These are phyloP conservation scores for Drosophila bocqueti DNA, from an alignment of 1,140 invertebrate genomes.

Conservation along the genomic window DNA sequence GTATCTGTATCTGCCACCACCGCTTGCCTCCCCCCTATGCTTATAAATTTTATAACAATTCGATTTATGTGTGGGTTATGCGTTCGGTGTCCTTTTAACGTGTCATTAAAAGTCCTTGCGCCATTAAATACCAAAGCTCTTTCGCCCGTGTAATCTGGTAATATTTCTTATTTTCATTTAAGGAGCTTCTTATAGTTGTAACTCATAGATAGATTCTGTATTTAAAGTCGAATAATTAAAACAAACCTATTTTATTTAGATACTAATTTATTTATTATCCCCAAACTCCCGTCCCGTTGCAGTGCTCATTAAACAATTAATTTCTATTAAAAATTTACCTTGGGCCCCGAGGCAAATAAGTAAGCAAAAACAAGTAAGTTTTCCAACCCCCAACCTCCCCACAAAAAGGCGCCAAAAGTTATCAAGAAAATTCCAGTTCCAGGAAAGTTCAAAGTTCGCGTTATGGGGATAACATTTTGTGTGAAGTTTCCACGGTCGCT, in stretches of 20 bases:
- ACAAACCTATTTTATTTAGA: background rate
- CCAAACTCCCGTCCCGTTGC: background rate
- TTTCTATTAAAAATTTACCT: slow-evolving; percentile 30
- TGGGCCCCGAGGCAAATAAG: background rate
- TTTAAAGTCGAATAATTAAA: background rate
- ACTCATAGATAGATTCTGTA: background rate
- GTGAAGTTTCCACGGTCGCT: slow-evolving; percentile 28
- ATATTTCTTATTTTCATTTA: background rate
- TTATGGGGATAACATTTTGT: slow-evolving; percentile 31
- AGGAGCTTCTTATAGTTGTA: background rate
- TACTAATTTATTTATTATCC: background rate
- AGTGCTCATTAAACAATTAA: slow-evolving; percentile 19
- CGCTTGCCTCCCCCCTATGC: background rate
- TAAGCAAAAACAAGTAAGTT: background rate
- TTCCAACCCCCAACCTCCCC: no score
- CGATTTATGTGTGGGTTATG: slow-evolving; percentile 41
- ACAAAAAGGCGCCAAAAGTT: slow-evolving; percentile 10
- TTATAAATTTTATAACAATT: background rate
- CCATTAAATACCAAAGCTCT: slow-evolving; percentile 14
- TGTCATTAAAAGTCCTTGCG: slow-evolving; percentile 69
- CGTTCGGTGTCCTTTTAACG: slow-evolving; percentile 36
- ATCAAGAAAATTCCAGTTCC: slow-evolving; percentile 2
- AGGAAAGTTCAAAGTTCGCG: slow-evolving; percentile 22
- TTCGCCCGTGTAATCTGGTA: background rate
- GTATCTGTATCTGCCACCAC: background rate